Base-by-base conservation (phyloP, 2,797 vertebrate species). In the Falco concolor region DNA sequence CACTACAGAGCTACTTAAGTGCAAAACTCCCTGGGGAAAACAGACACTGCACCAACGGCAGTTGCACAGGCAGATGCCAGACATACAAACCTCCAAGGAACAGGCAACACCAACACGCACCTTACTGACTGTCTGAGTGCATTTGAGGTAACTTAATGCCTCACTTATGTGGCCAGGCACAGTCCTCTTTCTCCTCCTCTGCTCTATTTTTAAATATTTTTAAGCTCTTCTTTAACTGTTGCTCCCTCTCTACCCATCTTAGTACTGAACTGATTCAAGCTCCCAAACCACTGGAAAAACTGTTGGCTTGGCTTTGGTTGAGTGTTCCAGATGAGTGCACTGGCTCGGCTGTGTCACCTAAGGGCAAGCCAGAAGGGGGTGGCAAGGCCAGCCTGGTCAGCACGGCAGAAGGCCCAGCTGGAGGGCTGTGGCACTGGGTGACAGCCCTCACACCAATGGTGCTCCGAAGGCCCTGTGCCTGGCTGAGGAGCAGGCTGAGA, bases 361-460 rank as follows among this genome's bases (percentile, higher is more conserved):
- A 22, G 18, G 36, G 49, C 47, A 67, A 12, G 4, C 22, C 49
- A 49, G 6, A 91, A 52, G 23, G 3, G 44, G 64, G 25, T 1
- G 2, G 38, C 68, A 84, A 65, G 57, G 52, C 23, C 70, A 70
- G 32, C 8, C 32, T 19, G 79, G 42, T 13, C 5, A 12, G 28
- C 20, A 45, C 7, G 14, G 60, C 1, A 2, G 36, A 52, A 74
- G 10, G 25, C 49, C 28, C 60, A 47, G 8, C 34, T 45, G 77
- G 16, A 75, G 49, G 7, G 60, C 8, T 34, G 38, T 4, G 42
- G 34, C 9, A 10, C 17, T 54, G 0, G 3, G n/a, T 24, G 59
- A 40, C 1, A 56, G 38, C 32, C 21, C 49, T 59, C 22, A 10
- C 1, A 12, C 20, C 7, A 3, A 2, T 0, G 0, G 24, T 45